Percentiles rank a stretch among this genome's conserved stretches.
Evolutionary conservation across 2,113 vertebrate genomes (phyloP).

Genomic region (Cervus canadensis): DNA sequence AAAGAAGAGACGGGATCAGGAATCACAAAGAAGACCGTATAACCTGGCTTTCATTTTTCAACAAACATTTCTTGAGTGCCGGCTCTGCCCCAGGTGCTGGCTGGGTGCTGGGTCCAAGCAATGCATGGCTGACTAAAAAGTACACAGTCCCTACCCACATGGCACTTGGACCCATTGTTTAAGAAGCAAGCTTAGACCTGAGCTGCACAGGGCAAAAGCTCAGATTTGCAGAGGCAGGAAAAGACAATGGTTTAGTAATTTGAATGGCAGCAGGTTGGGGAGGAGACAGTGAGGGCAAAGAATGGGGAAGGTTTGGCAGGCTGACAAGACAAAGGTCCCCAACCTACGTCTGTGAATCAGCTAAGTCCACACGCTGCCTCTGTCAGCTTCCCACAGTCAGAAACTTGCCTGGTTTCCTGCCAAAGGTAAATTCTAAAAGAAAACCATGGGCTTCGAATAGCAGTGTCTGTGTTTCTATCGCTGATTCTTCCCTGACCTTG

Average conservation of each 20-base stretch:
- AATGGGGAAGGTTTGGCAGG: not conserved
- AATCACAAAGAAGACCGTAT: not conserved
- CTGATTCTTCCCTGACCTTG: not conserved
- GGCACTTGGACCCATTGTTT: not conserved
- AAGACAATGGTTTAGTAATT: not conserved
- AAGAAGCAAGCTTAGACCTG: constrained; percentile 39
- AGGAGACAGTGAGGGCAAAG: not conserved
- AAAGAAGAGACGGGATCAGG: constrained; percentile 36
- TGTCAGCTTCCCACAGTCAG: constrained; percentile 70
- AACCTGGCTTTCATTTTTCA: not conserved
- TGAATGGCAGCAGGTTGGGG: not conserved
- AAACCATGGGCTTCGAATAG: not conserved
- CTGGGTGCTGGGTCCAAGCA: not conserved
- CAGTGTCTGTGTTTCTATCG: not conserved
- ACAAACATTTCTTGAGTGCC: not conserved
- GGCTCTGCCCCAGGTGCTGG: not conserved
- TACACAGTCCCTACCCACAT: constrained; percentile 28
- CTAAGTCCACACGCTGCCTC: constrained; percentile 80
- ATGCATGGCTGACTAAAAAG: constrained; percentile 46
- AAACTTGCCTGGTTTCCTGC: not conserved
- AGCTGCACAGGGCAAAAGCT: not conserved
- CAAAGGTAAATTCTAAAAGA: not conserved
- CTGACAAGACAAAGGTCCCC: not conserved
- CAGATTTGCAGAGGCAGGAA: not conserved
- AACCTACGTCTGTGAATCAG: not conserved